phyloP scores from a whole-genome alignment of 1,140 invertebrate species.

The Calycopis cecrops region DNA sequence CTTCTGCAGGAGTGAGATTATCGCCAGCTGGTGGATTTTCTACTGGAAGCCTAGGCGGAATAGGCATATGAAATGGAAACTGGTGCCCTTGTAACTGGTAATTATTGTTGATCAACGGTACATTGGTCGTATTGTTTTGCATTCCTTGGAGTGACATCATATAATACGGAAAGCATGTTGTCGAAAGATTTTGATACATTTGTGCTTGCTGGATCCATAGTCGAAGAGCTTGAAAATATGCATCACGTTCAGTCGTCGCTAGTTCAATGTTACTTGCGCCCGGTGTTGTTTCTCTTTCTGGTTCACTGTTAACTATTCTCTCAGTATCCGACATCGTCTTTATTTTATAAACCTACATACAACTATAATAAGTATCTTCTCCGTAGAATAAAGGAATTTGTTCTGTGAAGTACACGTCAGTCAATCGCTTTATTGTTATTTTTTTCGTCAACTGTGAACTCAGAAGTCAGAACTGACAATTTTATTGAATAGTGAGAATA shows the following conservation, averaged over 20 bases:
- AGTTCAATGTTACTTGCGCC: conserved; percentile 31
- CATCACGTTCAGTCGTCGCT: conserved; percentile 63
- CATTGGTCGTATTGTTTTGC: conserved; percentile 57
- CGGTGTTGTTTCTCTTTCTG: conserved; percentile 18
- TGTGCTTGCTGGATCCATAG: conserved; percentile 76
- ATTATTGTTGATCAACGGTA: conserved; percentile 65
- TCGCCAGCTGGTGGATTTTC: conserved; percentile 37
- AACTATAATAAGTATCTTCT: conserved; percentile 20
- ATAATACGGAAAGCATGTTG: conserved; percentile 76
- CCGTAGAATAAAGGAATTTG: neutral
- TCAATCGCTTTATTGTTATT: conserved; percentile 28
- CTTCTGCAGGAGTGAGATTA: conserved; percentile 44
- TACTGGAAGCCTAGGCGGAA: conserved; percentile 35
- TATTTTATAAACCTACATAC: conserved; percentile 24
- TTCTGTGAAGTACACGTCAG: conserved; percentile 50
- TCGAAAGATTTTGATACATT: conserved; percentile 72
- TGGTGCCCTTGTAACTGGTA: conserved; percentile 61
- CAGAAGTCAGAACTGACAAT: too few species aligned
- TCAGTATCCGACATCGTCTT: conserved; percentile 44
- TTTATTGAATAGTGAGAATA: too few species aligned
- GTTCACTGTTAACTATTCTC: conserved; percentile 28
- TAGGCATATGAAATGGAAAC: conserved; percentile 58
- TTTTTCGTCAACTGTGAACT: neutral
- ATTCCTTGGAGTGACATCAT: conserved; percentile 75
- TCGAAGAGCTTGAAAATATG: conserved; percentile 73